Base-by-base conservation (phyloP, 1,140 invertebrate genomes). In the Antheraea pernyi region DNA sequence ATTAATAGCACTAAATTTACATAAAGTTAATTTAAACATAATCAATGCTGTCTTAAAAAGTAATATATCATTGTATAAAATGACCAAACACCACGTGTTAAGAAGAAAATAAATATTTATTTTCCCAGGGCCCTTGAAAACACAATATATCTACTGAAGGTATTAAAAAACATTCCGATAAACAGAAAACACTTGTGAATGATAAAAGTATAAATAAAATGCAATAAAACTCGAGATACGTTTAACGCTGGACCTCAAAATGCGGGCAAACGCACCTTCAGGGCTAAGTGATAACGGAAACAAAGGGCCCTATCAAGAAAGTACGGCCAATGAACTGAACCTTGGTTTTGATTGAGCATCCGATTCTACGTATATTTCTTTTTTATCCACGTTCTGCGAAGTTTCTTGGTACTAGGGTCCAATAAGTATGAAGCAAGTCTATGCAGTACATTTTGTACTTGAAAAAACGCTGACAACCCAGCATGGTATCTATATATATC, bases 261-360 rank as follows among this genome's bases (percentile, higher is more conserved):
- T 71, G 42, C 65, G 76, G 67, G 80, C 77, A 63, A 83, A 79
- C 19, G 82, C 65, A 79, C 82, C 65, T 82, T 82, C 80, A 84
- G 77, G 82, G 82, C 75, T 79, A 65, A 19, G 19, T 75, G 82
- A 84, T 84, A 84, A 84, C 74, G 69, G 74, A 77, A 68, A 81
- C 80, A 84, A 84, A 82, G 82, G 64, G 19, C 73, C 63, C 68
- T 82, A 76, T 77, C 74, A 78, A 64, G 65, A 63, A 58, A 37
- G 22, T 67, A 42, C 18, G 71, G 70, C 30, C 69, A 71, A 53
- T 68, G 76, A 69, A 74, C 75, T 71, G 61, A 60, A 62, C 67
- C 64, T 70, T 68, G 68, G 39, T 74, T 74, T 70, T 70, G 62
- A 62, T 68, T 37, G 37, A 65, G 18, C 0, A 65, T n/a, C 11